Percentiles rank a stretch among this genome's conserved stretches.
These are phyloP conservation scores for Perognathus longimembris DNA, from an alignment of 2,113 vertebrate genomes.

Conservation along the genomic window DNA sequence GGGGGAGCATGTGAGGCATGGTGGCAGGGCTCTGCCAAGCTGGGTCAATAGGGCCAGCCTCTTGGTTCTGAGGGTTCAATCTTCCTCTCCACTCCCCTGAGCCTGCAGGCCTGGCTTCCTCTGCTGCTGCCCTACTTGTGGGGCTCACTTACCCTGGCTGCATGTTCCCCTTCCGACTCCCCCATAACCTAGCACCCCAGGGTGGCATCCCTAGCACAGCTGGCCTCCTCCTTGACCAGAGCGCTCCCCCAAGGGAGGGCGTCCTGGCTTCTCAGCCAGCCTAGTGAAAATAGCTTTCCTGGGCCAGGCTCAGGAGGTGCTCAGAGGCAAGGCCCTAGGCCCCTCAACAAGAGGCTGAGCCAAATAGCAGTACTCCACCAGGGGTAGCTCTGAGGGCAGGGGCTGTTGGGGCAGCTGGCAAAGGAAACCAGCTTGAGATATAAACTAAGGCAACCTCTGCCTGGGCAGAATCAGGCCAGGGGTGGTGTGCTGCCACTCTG, in stretches of 20 bases:
- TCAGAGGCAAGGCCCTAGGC: neutral
- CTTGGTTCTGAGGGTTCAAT: neutral
- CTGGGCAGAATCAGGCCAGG: neutral
- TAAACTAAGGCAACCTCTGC: neutral
- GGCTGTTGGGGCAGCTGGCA: neutral
- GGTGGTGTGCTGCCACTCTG: accelerated
- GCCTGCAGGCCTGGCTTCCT: neutral
- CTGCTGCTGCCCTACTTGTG: neutral
- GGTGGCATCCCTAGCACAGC: no score
- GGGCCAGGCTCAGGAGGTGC: neutral
- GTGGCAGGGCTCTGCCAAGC: neutral
- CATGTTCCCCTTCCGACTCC: neutral
- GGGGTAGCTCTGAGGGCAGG: neutral
- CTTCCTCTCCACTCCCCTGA: neutral
- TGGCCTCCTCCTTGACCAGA: neutral
- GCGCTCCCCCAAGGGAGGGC: neutral
- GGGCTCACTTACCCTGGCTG: accelerated
- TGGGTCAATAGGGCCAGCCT: neutral
- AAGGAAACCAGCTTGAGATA: neutral
- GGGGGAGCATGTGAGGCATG: neutral
- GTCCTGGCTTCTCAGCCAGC: neutral
- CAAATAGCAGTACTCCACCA: neutral
- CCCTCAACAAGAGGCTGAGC: neutral
- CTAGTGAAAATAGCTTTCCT: neutral
- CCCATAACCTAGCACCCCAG: neutral